Conservation (phyloP, 2,113 vertebrate species). For the Notarius lentiginosus region DNA sequence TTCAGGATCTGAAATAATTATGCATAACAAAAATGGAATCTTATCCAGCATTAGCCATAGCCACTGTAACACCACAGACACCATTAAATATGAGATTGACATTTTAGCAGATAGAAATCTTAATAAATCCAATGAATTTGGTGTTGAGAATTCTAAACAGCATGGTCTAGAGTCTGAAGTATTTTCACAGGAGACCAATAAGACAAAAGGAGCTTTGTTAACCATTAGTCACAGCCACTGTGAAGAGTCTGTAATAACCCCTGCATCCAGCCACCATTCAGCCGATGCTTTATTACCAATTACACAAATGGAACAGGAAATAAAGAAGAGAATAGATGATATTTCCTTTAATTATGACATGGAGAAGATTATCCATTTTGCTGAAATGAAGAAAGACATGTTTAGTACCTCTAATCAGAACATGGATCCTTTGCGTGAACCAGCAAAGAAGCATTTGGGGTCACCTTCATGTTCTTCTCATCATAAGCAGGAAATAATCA, state of each 20-base stretch:
- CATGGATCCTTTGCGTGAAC: neutral
- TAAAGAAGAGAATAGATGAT: neutral
- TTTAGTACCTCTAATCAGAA: neutral
- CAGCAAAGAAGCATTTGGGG: neutral
- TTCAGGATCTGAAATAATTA: slow-evolving; percentile 2
- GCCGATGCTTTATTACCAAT: neutral
- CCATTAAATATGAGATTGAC: slow-evolving; percentile 4
- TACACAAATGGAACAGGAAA: slow-evolving; percentile 1
- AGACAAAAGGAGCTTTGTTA: neutral
- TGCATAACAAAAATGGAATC: neutral
- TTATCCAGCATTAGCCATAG: neutral
- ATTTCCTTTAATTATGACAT: neutral
- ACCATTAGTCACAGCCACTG: neutral
- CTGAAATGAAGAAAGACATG: slow-evolving; percentile 9
- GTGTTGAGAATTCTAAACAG: slow-evolving; percentile 22
- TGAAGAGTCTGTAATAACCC: neutral
- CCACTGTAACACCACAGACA: neutral
- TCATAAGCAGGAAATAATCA: slow-evolving; percentile 2
- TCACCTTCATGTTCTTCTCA: slow-evolving; percentile 15
- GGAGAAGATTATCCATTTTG: neutral
- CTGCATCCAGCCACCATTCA: neutral
- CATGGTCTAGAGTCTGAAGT: neutral
- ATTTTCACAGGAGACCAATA: neutral
- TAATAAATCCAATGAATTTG: neutral
- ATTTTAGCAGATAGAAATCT: neutral